Conservation (phyloP, 2,797 vertebrate species). For the Acomys russatus region DNA sequence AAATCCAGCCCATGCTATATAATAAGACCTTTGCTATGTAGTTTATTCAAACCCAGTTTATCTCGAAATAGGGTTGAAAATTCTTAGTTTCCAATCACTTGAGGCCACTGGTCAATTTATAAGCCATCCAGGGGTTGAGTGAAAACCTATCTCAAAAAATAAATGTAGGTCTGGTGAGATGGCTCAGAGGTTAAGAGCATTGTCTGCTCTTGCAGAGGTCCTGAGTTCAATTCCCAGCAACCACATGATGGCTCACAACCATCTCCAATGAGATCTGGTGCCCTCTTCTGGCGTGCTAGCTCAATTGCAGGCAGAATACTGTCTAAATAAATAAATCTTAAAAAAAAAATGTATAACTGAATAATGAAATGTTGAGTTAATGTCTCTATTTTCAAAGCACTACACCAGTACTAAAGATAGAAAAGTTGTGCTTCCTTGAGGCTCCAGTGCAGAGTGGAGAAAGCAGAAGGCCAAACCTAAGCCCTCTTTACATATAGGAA, state of each 20-base stretch:
- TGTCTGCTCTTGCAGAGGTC: no score
- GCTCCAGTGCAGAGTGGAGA: neutral
- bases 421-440: neutral
- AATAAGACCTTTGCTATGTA: neutral
- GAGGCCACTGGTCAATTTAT: neutral
- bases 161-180: neutral
- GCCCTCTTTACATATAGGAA: neutral
- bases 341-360: neutral
- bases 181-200: no score
- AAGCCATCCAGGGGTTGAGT: neutral
- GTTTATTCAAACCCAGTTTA: neutral
- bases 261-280: no score
- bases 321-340: neutral
- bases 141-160: neutral
- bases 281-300: no score
- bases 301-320: no score
- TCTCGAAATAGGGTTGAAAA: slow-evolving; percentile 22
- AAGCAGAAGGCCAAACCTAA: neutral
- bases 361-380: neutral
- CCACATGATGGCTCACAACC: no score
- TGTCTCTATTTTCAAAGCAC: neutral
- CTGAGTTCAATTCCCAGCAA: no score
- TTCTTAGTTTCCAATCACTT: slow-evolving; percentile 31
- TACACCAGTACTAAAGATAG: neutral
- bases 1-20: neutral